Evolutionary conservation across 2,888 invertebrate genomes (phyloP).

Genomic region (Abrostola triplasia): DNA sequence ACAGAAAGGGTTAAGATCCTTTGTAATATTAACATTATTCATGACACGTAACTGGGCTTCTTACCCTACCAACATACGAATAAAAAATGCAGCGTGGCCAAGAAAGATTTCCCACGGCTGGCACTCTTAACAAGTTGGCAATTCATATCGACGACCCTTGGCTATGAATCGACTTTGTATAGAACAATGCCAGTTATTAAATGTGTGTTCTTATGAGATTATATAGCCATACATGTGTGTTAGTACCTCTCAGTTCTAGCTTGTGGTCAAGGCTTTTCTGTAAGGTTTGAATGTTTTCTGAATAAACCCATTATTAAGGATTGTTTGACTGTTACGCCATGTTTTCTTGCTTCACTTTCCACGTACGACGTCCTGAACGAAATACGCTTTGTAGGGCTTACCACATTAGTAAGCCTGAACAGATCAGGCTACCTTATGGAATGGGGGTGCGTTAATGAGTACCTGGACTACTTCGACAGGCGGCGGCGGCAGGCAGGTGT

Average conservation of each 20-base stretch:
- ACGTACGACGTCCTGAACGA: no score
- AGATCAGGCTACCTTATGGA: no score
- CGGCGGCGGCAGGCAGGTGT: no score
- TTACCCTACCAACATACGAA: conserved; percentile 36
- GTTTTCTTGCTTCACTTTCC: background rate
- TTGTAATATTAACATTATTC: background rate
- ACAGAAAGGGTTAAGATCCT: no score
- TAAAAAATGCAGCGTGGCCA: conserved; percentile 56
- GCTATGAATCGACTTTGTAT: conserved; percentile 75
- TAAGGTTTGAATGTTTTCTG: background rate
- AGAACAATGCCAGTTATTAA: conserved; percentile 62
- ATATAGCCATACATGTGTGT: conserved; percentile 24
- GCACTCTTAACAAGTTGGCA: conserved; percentile 63
- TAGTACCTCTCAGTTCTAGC: conserved; percentile 35
- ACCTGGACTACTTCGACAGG: no score
- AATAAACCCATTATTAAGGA: background rate
- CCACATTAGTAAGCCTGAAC: no score
- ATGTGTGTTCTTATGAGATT: conserved; percentile 58
- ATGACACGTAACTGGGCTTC: conserved; percentile 24
- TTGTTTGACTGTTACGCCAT: background rate
- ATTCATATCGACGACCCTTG: conserved; percentile 72
- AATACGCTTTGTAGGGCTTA: no score
- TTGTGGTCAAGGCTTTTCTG: conserved; percentile 45
- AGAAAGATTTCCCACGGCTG: conserved; percentile 68
- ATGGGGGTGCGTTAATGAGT: no score